Evolutionary conservation across 2,113 vertebrate species (phyloP).

Genomic region (Phaethornis superciliosus): DNA sequence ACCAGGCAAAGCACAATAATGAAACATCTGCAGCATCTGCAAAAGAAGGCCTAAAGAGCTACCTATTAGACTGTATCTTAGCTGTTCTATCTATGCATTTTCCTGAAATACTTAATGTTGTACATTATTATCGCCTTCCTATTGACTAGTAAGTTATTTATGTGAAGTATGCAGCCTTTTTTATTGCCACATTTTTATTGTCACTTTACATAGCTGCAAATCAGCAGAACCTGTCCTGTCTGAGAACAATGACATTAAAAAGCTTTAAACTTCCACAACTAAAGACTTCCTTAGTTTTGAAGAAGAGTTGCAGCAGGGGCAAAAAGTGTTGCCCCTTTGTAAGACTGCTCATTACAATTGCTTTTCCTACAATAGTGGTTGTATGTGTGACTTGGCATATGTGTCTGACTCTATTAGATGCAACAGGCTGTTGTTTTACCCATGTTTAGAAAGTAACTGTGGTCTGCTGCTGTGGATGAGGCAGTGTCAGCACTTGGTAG

Average conservation of each 20-base stretch:
- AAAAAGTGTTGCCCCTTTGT: background rate
- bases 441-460: background rate
- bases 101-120: background rate
- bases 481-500: background rate
- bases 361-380: background rate
- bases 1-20: too few species aligned
- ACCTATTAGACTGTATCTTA: too few species aligned
- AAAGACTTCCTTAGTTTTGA: background rate
- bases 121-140: background rate
- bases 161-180: background rate
- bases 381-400: background rate
- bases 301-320: background rate
- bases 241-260: background rate
- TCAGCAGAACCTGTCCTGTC: background rate
- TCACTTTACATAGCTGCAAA: too few species aligned
- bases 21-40: too few species aligned
- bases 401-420: too few species aligned
- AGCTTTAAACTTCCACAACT: background rate
- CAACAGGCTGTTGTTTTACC: background rate
- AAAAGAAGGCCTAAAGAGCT: background rate
- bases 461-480: background rate
- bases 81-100: background rate
- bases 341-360: background rate
- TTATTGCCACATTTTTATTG: background rate
- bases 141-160: background rate